Conservation (phyloP, 2,113 vertebrate genomes). For the Lonchura striata region DNA sequence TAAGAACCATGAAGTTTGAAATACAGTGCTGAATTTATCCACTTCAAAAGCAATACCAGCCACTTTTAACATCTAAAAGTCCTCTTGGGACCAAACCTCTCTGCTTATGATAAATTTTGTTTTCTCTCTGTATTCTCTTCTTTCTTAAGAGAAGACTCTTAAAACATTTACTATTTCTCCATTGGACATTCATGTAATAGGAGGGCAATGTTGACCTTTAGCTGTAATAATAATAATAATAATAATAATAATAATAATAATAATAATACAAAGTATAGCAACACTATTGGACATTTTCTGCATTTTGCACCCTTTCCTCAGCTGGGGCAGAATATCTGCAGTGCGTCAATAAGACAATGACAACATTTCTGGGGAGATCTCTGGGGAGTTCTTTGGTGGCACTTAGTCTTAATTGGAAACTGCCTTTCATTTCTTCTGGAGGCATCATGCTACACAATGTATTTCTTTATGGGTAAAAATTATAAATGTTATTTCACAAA, state of each 20-base stretch:
- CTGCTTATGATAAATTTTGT: background rate
- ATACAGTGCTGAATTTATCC: background rate
- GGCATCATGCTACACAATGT: background rate
- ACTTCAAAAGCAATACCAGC: background rate
- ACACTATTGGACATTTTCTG: background rate
- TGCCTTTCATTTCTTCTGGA: constrained; percentile 17
- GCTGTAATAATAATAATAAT: background rate
- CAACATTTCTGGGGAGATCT: background rate
- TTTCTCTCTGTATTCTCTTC: background rate
- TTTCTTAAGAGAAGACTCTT: background rate
- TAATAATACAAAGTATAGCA: background rate
- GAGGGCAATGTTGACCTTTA: background rate
- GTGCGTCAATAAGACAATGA: constrained; percentile 11
- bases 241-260: background rate
- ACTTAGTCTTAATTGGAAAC: constrained; percentile 39
- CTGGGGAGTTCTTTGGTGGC: background rate
- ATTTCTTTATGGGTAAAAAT: background rate
- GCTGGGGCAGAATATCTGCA: background rate
- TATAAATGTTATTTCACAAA: background rate
- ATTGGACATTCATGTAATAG: background rate
- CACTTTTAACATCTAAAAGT: background rate
- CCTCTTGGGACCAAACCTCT: background rate
- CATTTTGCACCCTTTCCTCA: background rate
- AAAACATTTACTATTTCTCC: background rate
- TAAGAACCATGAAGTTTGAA: background rate